Evolutionary conservation across 1,140 invertebrate species (phyloP).

Genomic region (Drosophila miranda): DNA sequence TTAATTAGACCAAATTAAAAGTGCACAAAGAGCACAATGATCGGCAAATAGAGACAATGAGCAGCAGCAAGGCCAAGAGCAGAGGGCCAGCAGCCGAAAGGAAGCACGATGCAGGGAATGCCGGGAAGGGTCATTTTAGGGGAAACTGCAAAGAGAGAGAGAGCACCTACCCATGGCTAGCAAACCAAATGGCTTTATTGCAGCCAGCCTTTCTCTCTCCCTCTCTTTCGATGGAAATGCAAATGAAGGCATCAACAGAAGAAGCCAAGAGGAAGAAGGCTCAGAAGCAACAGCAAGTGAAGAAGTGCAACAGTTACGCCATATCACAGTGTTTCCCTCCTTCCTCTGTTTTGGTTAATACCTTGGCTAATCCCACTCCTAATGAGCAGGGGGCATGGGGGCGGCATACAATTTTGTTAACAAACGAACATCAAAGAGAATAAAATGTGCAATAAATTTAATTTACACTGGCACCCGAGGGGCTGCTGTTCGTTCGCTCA

Average conservation of each 20-base stretch:
- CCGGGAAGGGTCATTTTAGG: neutral
- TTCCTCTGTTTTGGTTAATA: constrained; percentile 65
- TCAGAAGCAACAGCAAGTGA: constrained; percentile 24
- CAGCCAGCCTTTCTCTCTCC: neutral
- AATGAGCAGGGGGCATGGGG: too few relatives aligned
- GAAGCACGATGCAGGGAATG: too few relatives aligned
- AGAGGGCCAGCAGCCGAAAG: too few relatives aligned
- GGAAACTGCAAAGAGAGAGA: neutral
- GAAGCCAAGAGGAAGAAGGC: constrained; percentile 10
- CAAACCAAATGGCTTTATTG: too few relatives aligned
- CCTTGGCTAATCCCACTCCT: constrained; percentile 63
- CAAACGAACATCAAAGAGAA: constrained; percentile 81
- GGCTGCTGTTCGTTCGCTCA: neutral
- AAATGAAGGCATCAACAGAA: constrained; percentile 45
- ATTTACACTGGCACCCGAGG: constrained; percentile 59
- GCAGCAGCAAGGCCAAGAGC: neutral
- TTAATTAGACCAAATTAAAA: constrained; percentile 77
- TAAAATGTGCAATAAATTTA: constrained; percentile 81
- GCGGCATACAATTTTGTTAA: constrained; percentile 71
- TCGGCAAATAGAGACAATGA: constrained; percentile 22
- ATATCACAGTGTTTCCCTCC: constrained; percentile 5
- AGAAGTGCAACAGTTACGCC: constrained; percentile 79
- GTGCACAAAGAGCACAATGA: constrained; percentile 57
- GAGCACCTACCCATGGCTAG: constrained; percentile 19
- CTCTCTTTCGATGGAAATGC: constrained; percentile 67